Evolutionary conservation across 2,888 invertebrate species (phyloP), one percentile per base, ranked within the genome.

Genomic region (Atherix ibis): DNA sequence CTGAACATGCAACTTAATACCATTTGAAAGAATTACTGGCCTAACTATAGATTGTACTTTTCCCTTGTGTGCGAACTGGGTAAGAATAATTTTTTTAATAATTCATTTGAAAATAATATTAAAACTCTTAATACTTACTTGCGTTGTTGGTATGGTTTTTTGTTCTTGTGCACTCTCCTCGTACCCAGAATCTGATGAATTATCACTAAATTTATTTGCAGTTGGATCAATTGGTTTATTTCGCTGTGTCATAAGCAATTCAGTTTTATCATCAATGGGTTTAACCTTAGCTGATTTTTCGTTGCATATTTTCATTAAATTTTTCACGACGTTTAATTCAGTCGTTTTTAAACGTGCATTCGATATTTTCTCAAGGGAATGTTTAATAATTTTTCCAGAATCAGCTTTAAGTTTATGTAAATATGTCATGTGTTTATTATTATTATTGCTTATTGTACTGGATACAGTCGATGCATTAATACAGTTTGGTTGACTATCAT

Each of bases 161-260:
- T 54, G 51, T 18, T 60, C 60, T 18, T 52, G 48, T 18, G 55
- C 45, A 43, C 58, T 54, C 47, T 78, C 77, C 49, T 78, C 78
- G 46, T 77, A 78, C 4, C 77, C 78, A 1, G 77, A 77, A 54
- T 78, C 78, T 1, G 76, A 76, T 19, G 76, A 76, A 47, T 72
- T 74, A 48, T 77, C 77, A 54, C 71, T 73, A 36, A 59, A 62
- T 45, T 60, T 60, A 24, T 51, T 54, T 12, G 55, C 51, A 36
- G 56, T 26, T 26, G 5, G 5, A 29, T 29, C 29, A 3, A 13
- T 17, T 16, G 5, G 5, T 12, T 27, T 19, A 13, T 31, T 19
- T 15, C 22, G 35, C 31, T 30, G 28, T n/a, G 24, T 31, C n/a
- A 15, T 8, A n/a, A n/a, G n/a, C n/a, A n/a, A n/a, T n/a, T n/a